phyloP scores from a whole-genome alignment of 1,140 invertebrate species.

The Apolygus lucorum region DNA sequence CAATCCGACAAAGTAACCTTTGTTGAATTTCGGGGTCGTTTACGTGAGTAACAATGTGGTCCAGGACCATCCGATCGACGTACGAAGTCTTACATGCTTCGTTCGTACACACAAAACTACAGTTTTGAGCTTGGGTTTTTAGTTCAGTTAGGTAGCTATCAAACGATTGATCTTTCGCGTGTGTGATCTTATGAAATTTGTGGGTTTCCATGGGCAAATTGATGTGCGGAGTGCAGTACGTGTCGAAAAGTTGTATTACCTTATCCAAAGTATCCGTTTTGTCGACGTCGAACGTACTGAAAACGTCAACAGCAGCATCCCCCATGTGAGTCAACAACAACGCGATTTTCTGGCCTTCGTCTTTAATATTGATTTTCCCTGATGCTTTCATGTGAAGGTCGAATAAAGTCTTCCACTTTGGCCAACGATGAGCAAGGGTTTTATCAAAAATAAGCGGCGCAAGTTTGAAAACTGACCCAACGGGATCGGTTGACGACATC shows the following conservation, averaged over 20 bases:
- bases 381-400: slow-evolving; percentile 6
- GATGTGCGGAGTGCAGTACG: not conserved
- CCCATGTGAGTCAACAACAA: no score
- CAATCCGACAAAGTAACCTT: not conserved
- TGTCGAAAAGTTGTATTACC: not conserved
- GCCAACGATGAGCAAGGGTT: no score
- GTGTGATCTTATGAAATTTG: not conserved
- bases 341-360: slow-evolving; percentile 7
- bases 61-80: no score
- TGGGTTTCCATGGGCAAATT: not conserved
- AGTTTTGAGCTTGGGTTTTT: not conserved
- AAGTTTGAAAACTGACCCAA: no score
- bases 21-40: not conserved
- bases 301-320: no score
- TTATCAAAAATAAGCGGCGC: no score
- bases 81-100: not conserved
- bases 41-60: not conserved
- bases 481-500: no score
- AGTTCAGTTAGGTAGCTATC: not conserved
- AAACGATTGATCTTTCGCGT: not conserved
- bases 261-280: not conserved
- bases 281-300: no score
- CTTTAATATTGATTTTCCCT: slow-evolving; percentile 1
- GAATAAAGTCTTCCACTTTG: not conserved
- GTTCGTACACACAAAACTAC: not conserved